Evolutionary conservation across 2,888 invertebrate genomes (phyloP), one percentile per base, ranked within the genome.

Genomic region (Chalcosyrphus nemorum): DNA sequence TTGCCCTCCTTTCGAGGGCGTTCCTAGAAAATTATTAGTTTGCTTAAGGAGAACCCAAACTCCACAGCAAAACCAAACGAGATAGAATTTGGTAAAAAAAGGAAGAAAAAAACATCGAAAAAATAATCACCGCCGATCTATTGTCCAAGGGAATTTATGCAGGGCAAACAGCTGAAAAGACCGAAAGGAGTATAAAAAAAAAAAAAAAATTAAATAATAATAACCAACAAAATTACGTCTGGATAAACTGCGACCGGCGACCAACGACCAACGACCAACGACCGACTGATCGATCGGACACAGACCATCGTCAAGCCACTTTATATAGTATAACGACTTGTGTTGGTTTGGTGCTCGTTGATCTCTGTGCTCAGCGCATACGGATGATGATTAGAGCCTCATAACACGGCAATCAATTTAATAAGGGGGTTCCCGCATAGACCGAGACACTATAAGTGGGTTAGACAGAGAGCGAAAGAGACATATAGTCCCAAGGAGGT

Each of bases 11-110:
- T 75, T 47, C 41, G 87, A 86, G 86, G 88, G 88, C 88, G 88
- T 88, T 86, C 87, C 88, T 88, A 88, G 88, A 87, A 88, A 88
- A 88, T 88, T 88, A 88, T 88, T 88, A 88, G 88, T 88, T 88
- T 88, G 87, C 87, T 88, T 87, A 87, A 88, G 88, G 81, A 87
- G 86, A 86, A 72, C 54, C 65, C 56, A 61, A 86, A 86, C 82
- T 80, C 63, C 63, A 63, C 71, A 27, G 17, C 24, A 32, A n/a
- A n/a, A n/a, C n/a, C 61, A 13, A 59, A 6, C 59, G n/a, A 13
- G 13, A 21, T 1, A 32, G 15, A 15, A 21, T 29, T 29, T 15
- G 52, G 57, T 56, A 41, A 21, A 63, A 35, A 61, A 61, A 54
- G n/a, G n/a, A 15, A 29, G 13, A 6, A 9, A 68, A 41, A 47